These are phyloP conservation scores for Microcebus murinus DNA, from an alignment of 2,113 vertebrate genomes.

Conservation along the genomic window DNA sequence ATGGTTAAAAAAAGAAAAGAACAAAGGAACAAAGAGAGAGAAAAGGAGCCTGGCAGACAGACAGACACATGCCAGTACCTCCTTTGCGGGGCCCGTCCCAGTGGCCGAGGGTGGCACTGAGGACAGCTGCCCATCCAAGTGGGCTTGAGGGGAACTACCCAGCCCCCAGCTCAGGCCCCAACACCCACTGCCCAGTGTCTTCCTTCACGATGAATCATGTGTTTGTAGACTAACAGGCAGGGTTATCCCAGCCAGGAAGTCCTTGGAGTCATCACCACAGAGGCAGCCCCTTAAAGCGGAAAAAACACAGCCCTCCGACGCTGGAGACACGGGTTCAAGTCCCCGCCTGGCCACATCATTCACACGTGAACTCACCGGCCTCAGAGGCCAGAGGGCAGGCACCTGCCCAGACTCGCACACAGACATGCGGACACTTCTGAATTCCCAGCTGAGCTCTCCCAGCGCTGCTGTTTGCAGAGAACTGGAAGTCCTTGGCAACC, in stretches of 20 bases:
- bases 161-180: neutral
- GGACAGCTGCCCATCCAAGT: neutral
- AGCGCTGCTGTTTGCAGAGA: neutral
- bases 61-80: neutral
- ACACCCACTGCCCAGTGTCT: neutral
- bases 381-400: neutral
- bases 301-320: conserved; percentile 54
- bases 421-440: neutral
- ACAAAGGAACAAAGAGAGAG: neutral
- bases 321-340: neutral
- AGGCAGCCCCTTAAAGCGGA: conserved; percentile 39
- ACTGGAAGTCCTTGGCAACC: neutral
- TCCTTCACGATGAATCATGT: conserved; percentile 55
- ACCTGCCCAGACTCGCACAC: neutral
- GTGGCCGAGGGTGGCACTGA: neutral
- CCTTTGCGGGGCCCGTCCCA: neutral
- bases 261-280: conserved; percentile 18
- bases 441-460: neutral
- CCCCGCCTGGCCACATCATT: neutral
- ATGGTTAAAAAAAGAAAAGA: neutral
- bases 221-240: conserved; percentile 50
- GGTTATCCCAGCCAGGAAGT: conserved; percentile 65
- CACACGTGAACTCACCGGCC: neutral
- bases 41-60: neutral
- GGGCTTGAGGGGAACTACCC: neutral